phyloP scores from a whole-genome alignment of 2,113 vertebrate genomes.

The Gobio gobio region DNA sequence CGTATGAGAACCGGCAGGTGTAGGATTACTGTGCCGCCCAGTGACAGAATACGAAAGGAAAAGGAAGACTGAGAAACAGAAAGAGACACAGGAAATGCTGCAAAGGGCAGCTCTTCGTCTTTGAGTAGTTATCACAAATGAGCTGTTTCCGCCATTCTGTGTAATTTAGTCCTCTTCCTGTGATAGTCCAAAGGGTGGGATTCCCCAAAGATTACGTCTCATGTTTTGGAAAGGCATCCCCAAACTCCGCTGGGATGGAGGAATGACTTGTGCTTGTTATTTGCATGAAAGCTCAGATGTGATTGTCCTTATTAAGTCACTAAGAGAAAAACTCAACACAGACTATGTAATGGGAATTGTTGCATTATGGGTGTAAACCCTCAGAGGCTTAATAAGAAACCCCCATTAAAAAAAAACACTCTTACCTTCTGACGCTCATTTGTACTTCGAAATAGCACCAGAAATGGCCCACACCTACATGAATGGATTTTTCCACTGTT shows the following conservation, averaged over 20 bases:
- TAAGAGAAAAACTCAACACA: neutral
- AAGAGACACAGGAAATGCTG: slow-evolving; percentile 38
- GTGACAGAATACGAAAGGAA: slow-evolving; percentile 60
- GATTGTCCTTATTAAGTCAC: neutral
- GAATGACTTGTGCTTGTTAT: neutral
- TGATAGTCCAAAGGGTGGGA: slow-evolving; percentile 29
- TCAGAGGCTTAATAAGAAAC: neutral
- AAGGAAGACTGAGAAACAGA: slow-evolving; percentile 29
- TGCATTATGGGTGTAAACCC: slow-evolving; percentile 8
- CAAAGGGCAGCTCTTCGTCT: slow-evolving; percentile 7
- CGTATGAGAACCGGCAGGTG: slow-evolving; percentile 84
- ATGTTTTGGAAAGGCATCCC: slow-evolving; percentile 8
- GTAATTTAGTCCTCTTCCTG: slow-evolving; percentile 19
- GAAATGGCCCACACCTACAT: slow-evolving; percentile 68
- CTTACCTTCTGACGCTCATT: slow-evolving; percentile 28
- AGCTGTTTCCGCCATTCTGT: slow-evolving; percentile 44
- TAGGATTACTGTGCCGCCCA: slow-evolving; percentile 86
- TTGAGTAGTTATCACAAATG: slow-evolving; percentile 46
- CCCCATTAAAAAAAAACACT: neutral
- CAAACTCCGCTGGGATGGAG: neutral
- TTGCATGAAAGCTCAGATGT: neutral
- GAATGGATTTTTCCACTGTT: slow-evolving; percentile 74
- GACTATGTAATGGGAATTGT: neutral
- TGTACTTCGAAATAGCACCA: slow-evolving; percentile 24
- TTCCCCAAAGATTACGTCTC: slow-evolving; percentile 11